Evolutionary conservation across 2,113 vertebrate species (phyloP).

Genomic region (Cryptoleucopteryx plumbea): DNA sequence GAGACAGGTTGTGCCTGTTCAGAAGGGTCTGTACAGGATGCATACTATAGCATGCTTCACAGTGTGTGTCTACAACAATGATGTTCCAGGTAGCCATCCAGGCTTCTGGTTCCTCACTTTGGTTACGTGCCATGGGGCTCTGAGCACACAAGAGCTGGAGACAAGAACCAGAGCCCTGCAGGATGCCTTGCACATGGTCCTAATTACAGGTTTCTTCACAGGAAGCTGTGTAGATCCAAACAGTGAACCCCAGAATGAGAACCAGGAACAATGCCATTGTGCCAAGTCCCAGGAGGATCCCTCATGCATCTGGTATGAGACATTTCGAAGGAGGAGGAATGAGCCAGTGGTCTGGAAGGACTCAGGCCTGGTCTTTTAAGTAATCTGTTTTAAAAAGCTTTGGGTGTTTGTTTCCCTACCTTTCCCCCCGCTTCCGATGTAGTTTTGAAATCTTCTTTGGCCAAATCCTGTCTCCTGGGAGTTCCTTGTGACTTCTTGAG

Average conservation of each 20-base stretch:
- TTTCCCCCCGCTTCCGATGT: background rate
- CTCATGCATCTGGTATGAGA: background rate
- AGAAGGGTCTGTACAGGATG: background rate
- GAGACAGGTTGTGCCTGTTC: background rate
- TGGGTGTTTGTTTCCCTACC: background rate
- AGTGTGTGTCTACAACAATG: rapidly evolving
- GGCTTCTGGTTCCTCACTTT: background rate
- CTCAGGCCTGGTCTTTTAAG: background rate
- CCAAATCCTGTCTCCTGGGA: background rate
- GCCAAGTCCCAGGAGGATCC: background rate
- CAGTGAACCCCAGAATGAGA: background rate
- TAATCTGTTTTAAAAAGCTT: background rate
- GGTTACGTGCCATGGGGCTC: rapidly evolving
- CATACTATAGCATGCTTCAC: rapidly evolving
- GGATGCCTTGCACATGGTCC: rapidly evolving
- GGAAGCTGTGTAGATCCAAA: background rate
- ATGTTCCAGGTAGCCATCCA: background rate
- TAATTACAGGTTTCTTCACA: conserved; percentile 1
- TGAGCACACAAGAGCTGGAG: background rate
- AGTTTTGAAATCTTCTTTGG: background rate
- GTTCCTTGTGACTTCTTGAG: background rate
- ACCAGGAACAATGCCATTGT: background rate
- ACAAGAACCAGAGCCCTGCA: background rate
- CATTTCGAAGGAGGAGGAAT: background rate
- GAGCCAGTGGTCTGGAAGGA: background rate